These are phyloP conservation scores for Trichacis sp. DNA, from an alignment of 2,888 invertebrate species.

Conservation along the genomic window DNA sequence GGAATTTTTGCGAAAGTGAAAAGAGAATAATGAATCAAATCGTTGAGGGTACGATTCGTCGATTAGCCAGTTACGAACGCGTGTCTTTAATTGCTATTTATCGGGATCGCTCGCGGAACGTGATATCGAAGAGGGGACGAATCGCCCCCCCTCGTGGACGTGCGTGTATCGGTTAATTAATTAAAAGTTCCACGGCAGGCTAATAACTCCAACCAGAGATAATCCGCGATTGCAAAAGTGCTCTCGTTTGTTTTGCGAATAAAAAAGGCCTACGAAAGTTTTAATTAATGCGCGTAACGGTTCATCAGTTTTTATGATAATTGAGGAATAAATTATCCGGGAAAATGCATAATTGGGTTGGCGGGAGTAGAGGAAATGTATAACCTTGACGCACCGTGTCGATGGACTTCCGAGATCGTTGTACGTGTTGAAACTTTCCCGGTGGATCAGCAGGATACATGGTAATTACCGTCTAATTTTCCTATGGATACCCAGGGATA, in stretches of 20 bases:
- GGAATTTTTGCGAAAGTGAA: neutral
- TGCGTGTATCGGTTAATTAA: slow-evolving; percentile 15
- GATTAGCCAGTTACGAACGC: slow-evolving; percentile 40
- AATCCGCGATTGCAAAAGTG: slow-evolving; percentile 2
- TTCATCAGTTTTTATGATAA: neutral
- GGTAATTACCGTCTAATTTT: slow-evolving; percentile 63
- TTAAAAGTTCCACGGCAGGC: slow-evolving; percentile 4
- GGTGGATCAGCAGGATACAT: slow-evolving; percentile 39
- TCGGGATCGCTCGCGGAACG: slow-evolving; percentile 45
- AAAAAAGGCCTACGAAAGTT: neutral
- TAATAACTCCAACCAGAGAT: slow-evolving; percentile 2
- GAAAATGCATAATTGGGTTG: slow-evolving; percentile 4
- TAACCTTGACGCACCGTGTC: slow-evolving; percentile 7
- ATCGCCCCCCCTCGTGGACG: neutral
- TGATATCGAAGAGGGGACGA: slow-evolving; percentile 20
- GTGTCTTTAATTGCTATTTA: slow-evolving; percentile 54
- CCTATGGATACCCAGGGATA: slow-evolving; percentile 58
- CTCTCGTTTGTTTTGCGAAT: neutral
- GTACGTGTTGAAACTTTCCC: slow-evolving; percentile 35
- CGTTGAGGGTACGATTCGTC: too few species aligned
- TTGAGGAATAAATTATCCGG: neutral
- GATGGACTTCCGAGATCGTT: slow-evolving; percentile 9
- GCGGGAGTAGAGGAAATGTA: neutral
- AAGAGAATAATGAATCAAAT: slow-evolving; percentile 9
- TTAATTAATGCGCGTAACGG: neutral